Base-by-base conservation (phyloP, 1,140 invertebrate genomes). In the Procambarus virginalis region DNA sequence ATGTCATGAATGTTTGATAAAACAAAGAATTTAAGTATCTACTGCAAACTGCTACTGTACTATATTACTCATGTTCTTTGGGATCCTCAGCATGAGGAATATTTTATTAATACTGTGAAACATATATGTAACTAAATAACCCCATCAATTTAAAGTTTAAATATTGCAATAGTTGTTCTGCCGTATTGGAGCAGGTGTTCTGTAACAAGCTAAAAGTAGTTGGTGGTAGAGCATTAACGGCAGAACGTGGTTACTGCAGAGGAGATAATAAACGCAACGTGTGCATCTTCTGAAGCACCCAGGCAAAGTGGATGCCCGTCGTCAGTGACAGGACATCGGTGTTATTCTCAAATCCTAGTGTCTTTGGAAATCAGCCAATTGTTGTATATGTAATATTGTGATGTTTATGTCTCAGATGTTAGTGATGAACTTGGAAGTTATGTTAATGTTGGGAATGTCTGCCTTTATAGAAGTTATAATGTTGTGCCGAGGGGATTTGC, bases 351-450 rank as follows among this genome's bases (percentile, higher is more conserved):
- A 87, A 87, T 87, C 85, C 86, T 87, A 87, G 86, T 87, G 86
- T 87, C 86, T 87, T 87, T 87, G 78, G 81, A 80, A 87, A 87
- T 87, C 86, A 87, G 86, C 86, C 86, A 87, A 80, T 87, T 80
- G 86, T 87, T 87, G 86, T 87, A 68, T 80, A 79, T 87, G 86
- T 87, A 80, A 79, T 87, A 80, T 87, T 87, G 86, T 87, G 86
- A 87, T 87, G 86, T 87, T 87, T 87, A 80, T 80, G 77, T 84
- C 82, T 87, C 78, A 80, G 78, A 80, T 80, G 78, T 79, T 80
- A 80, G 78, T 87, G 86, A 87, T 87, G 60, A 78, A 87, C 45
- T 73, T 84, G 45, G 64, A 80, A 81, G 58, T 80, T 80, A 45
- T 87, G 86, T 87, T 87, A 55, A 80, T 73, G 77, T 70, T 80